phyloP scores from a whole-genome alignment of 2,113 vertebrate genomes.

The Galbula dea region DNA sequence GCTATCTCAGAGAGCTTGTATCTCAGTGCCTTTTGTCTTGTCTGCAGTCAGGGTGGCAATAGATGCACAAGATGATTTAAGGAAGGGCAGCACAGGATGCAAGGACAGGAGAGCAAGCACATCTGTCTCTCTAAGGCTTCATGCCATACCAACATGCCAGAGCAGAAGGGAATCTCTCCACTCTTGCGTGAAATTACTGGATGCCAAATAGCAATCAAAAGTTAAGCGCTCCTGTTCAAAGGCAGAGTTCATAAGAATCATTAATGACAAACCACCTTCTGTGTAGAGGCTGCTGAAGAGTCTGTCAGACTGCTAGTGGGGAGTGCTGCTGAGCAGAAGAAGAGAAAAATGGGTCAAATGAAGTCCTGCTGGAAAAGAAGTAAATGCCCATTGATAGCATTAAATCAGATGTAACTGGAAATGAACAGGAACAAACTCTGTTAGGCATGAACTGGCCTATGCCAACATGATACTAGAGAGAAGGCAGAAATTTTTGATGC shows the following conservation, averaged over 20 bases:
- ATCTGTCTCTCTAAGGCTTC: background rate
- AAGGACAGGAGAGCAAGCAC: background rate
- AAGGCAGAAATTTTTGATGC: no score
- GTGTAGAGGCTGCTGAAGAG: background rate
- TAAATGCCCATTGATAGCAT: background rate
- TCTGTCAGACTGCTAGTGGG: background rate
- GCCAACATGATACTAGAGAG: no score
- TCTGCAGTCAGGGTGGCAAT: rapidly evolving
- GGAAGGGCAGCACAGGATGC: background rate
- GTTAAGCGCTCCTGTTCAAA: background rate
- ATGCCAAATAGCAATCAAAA: background rate
- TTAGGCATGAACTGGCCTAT: background rate
- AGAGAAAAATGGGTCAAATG: background rate
- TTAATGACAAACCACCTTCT: background rate
- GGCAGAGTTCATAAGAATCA: background rate
- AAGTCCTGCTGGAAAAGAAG: background rate
- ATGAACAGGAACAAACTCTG: background rate
- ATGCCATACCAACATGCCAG: background rate
- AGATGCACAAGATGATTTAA: background rate
- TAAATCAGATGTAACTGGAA: background rate
- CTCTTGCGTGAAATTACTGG: background rate
- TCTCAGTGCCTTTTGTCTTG: rapidly evolving
- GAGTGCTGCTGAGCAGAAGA: background rate
- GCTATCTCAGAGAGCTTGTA: background rate
- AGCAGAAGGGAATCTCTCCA: background rate